Evolutionary conservation across 2,888 invertebrate species (phyloP).

Genomic region (Onthophagus sagittarius): DNA sequence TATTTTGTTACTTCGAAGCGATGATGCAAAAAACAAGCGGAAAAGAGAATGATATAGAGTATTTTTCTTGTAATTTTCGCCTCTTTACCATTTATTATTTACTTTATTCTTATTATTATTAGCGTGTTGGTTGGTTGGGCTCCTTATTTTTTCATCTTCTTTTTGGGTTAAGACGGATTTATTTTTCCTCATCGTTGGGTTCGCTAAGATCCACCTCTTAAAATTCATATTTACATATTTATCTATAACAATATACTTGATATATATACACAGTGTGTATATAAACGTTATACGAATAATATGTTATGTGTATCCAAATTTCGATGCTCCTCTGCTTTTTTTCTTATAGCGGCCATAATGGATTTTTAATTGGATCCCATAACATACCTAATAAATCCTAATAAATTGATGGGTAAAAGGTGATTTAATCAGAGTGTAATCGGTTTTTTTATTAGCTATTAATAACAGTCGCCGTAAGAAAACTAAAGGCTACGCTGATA

Average conservation of each 20-base stretch:
- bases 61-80: conserved; percentile 5
- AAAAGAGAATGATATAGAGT: conserved; percentile 17
- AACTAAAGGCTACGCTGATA: too few relatives aligned
- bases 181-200: neutral
- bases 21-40: conserved; percentile 35
- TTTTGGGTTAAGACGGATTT: conserved; percentile 1
- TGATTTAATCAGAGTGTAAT: too few relatives aligned
- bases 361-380: too few relatives aligned
- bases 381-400: too few relatives aligned
- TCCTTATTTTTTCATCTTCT: conserved; percentile 11
- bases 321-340: too few relatives aligned
- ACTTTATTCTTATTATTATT: conserved; percentile 15
- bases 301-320: too few relatives aligned
- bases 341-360: too few relatives aligned
- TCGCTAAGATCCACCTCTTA: neutral
- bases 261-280: too few relatives aligned
- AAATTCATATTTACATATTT: neutral
- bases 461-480: too few relatives aligned
- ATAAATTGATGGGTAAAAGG: too few relatives aligned
- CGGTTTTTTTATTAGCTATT: too few relatives aligned
- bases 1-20: conserved; percentile 34
- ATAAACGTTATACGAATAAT: too few relatives aligned
- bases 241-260: neutral
- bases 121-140: neutral
- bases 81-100: conserved; percentile 6